Evolutionary conservation across 2,797 vertebrate genomes (phyloP), one percentile per base, ranked within the genome.

Genomic region (Myotis findleyi): DNA sequence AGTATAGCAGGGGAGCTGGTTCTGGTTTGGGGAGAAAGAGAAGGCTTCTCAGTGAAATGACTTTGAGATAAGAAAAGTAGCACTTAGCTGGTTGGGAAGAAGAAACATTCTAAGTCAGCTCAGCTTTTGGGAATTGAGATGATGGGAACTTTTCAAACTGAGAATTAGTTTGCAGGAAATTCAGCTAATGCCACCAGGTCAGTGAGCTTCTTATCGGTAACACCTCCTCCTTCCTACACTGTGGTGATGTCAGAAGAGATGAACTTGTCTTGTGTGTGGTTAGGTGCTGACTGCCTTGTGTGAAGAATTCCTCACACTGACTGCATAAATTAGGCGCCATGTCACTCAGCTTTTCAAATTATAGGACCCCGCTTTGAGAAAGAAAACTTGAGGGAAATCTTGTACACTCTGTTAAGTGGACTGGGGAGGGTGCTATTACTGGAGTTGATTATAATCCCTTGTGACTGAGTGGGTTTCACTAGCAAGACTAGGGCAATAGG

Each of bases 401-500:
- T 72, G 12, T 27, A 20, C 4, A 21, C 57, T 90, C 13, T 86
- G 44, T 76, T 41, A 47, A 79, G 33, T 57, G 53, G n/a, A 57
- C 44, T 51, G 13, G 47, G 38, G 9, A 85, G 23, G 36, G 57
- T 72, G 23, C 27, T 87, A 3, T 27, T 72, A 33, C 41, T 47
- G 14, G 59, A 36, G 44, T 80, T 87, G 66, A 41, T 81, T 25
- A 49, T 10, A 53, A 53, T 73, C 66, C 20, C 47, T n/a, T 82
- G 55, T 88, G 76, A 94, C 51, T 77, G 38, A 96, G 55, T 94
- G 36, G 83, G 49, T 69, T 87, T 91, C 16, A 82, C 44, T 55
- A 79, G 68, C 8, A 85, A 36, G 73, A 59, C 62, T 25, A n/a
- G 33, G 36, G 36, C 21, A 83, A 38, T 38, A 79, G 36, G 51